phyloP scores from a whole-genome alignment of 2,113 vertebrate species.

The Phrynosoma blainvillii region DNA sequence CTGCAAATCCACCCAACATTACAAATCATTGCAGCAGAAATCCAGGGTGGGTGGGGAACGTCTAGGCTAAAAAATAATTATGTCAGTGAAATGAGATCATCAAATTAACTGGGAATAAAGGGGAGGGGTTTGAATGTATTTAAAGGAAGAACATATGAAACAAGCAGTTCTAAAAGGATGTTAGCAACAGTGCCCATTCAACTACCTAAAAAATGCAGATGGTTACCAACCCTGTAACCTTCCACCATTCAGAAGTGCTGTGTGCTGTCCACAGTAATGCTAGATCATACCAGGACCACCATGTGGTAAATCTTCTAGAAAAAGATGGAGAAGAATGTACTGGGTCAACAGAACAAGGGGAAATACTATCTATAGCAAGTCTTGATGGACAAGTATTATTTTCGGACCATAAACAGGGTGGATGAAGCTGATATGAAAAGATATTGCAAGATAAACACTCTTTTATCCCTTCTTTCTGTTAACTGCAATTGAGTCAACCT shows the following conservation, averaged over 20 bases:
- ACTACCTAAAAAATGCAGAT: background rate
- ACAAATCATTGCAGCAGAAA: no score
- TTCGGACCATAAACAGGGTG: background rate
- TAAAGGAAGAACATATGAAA: background rate
- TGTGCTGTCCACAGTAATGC: background rate
- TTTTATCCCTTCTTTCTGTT: no score
- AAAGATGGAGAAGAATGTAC: background rate
- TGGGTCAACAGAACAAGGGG: background rate
- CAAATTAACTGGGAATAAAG: background rate
- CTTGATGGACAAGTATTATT: background rate
- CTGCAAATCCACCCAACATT: no score
- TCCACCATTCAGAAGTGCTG: background rate
- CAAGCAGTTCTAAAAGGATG: background rate
- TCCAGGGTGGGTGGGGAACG: no score
- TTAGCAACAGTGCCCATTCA: background rate
- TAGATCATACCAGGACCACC: background rate
- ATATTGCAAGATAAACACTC: no score
- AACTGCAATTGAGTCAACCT: no score
- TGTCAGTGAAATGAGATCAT: background rate
- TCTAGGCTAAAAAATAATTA: no score
- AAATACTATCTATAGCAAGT: background rate
- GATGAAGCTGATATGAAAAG: no score
- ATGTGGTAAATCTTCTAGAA: background rate
- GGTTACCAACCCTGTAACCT: background rate
- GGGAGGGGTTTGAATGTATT: background rate